phyloP scores from a whole-genome alignment of 2,888 invertebrate species.

The Idaea dimidiata region DNA sequence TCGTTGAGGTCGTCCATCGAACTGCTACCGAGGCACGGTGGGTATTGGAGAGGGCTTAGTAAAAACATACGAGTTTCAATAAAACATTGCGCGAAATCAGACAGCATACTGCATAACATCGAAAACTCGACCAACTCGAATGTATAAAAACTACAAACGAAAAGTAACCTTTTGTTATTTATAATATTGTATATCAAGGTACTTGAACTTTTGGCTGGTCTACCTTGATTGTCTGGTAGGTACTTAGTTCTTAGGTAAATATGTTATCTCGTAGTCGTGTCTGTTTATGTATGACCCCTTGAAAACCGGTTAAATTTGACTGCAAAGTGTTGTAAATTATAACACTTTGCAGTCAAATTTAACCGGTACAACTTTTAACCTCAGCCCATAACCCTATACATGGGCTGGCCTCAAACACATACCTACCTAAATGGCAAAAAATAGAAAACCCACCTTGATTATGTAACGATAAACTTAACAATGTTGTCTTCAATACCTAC shows the following conservation, averaged over 20 bases:
- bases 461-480: not conserved
- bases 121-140: no score
- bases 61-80: no score
- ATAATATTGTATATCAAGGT: not conserved
- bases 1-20: no score
- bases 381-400: not conserved
- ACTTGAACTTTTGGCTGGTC: conserved; percentile 8
- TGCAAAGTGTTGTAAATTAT: not conserved
- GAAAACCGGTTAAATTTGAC: conserved; percentile 20
- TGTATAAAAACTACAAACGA: no score
- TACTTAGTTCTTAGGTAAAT: conserved; percentile 12
- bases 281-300: conserved; percentile 9
- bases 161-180: not conserved
- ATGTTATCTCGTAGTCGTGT: not conserved
- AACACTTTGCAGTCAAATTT: conserved; percentile 20
- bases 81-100: no score
- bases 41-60: no score
- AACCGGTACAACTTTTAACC: conserved; percentile 5
- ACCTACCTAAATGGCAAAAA: not conserved
- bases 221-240: conserved; percentile 16
- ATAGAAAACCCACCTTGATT: not conserved
- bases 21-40: no score
- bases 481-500: no score
- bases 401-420: no score
- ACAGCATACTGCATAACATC: no score